Evolutionary conservation across 2,113 vertebrate species (phyloP).

Genomic region (Terrapene triunguis): DNA sequence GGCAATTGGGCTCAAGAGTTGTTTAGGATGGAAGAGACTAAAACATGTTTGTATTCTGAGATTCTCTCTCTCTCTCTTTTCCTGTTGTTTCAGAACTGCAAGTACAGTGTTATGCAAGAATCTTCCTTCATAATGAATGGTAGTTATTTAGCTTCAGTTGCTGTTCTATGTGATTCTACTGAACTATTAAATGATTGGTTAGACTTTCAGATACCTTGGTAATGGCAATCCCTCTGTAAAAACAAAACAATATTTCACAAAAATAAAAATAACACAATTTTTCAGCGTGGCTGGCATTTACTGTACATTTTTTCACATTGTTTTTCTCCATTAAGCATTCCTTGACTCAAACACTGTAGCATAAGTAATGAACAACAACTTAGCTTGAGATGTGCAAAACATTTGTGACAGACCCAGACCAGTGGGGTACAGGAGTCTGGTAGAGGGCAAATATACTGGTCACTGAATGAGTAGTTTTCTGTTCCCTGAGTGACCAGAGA

Average conservation of each 20-base stretch:
- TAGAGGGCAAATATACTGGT: too few relatives aligned
- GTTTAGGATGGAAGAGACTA: background rate
- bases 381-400: background rate
- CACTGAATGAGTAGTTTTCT: too few relatives aligned
- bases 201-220: background rate
- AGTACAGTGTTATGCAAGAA: background rate
- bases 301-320: background rate
- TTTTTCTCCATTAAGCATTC: background rate
- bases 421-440: too few relatives aligned
- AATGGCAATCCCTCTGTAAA: background rate
- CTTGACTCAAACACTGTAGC: background rate
- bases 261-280: slow-evolving; percentile 3
- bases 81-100: background rate
- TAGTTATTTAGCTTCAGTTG: fast-evolving
- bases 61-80: background rate
- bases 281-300: background rate
- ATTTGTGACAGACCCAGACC: too few relatives aligned
- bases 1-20: background rate
- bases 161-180: background rate
- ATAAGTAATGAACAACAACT: background rate
- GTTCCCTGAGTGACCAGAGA: too few relatives aligned
- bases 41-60: fast-evolving
- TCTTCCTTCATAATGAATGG: background rate
- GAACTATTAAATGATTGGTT: background rate
- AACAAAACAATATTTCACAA: background rate